A percentile compares a stretch with the other conserved stretches of the same genome.
phyloP scores from a whole-genome alignment of 1,140 invertebrate species.

The Cryptotermes secundus region DNA sequence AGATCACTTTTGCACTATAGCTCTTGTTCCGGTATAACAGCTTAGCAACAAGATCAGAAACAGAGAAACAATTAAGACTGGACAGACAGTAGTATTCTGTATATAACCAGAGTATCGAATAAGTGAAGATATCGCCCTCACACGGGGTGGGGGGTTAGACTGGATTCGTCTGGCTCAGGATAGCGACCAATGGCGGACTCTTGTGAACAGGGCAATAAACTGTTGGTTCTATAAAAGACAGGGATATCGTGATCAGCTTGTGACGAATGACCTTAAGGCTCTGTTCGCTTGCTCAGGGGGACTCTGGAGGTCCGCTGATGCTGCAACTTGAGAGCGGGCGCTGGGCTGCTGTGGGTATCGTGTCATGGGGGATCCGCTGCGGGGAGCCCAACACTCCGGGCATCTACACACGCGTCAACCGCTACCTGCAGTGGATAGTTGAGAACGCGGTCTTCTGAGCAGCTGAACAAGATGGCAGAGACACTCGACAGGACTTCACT shows the following conservation, averaged over 20 bases:
- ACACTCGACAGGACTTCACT: too few relatives aligned
- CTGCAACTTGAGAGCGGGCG: constrained; percentile 65
- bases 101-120: too few relatives aligned
- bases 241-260: background rate
- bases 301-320: constrained; percentile 80
- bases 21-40: too few relatives aligned
- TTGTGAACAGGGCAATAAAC: too few relatives aligned
- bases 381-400: constrained; percentile 66
- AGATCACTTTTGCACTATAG: too few relatives aligned
- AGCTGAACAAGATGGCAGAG: background rate
- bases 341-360: constrained; percentile 78
- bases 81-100: too few relatives aligned
- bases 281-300: constrained; percentile 58
- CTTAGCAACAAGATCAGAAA: too few relatives aligned
- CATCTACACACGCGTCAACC: constrained; percentile 69
- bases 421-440: constrained; percentile 72
- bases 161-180: too few relatives aligned
- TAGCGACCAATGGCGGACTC: too few relatives aligned
- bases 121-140: too few relatives aligned
- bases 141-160: too few relatives aligned
- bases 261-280: background rate
- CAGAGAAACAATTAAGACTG: too few relatives aligned
- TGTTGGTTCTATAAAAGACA: background rate
- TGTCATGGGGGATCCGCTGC: constrained; percentile 76
- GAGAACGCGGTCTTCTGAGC: constrained; percentile 58